Base-by-base conservation (phyloP, 2,888 invertebrate genomes). In the Plebejus anna region DNA sequence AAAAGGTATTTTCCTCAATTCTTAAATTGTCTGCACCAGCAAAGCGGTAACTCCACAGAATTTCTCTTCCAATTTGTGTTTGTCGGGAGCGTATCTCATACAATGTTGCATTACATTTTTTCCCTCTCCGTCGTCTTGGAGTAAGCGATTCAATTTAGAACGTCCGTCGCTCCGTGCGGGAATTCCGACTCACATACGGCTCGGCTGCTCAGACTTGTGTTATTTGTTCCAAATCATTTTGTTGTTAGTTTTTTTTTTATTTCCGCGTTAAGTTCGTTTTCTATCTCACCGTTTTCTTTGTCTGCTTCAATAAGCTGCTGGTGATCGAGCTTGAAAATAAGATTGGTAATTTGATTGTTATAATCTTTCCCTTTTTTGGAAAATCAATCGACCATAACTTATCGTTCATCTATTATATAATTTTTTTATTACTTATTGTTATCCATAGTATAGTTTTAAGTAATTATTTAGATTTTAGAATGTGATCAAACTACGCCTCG, bases 141-240 rank as follows among this genome's bases (percentile, higher is more conserved):
- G 81, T 80, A 82, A 83, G 83, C 84, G 82, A 84, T 84, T 84
- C 83, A 84, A 86, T 86, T 84, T 83, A 79, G 83, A 84, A 82
- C 80, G 82, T 81, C 84, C 80, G 81, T 80, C 81, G 80, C 80
- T 77, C 79, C 81, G 80, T 73, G 42, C 78, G 78, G 78, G 84
- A 83, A 84, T 84, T 83, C 82, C 79, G 82, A 82, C 81, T 82
- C 82, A 79, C 82, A 81, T 79, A 80, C 70, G 77, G 76, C 76
- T 75, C 59, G 61, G 73, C 51, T 51, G 76, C 38, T 75, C 66
- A 76, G 77, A 71, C n/a, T 22, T 66, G 61, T 61, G 59, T 42
- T 72, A 59, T 72, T 76, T 59, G 57, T 71, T 36, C 22, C 28
- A 16, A 42, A 59, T 57, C 76, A 76, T 76, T 76, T 72, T 76